A percentile compares a stretch with the other conserved stretches of the same genome.
These are phyloP conservation scores for Siderastrea radians DNA, from an alignment of 92 coral and sea anemone genomes.

Conservation along the genomic window DNA sequence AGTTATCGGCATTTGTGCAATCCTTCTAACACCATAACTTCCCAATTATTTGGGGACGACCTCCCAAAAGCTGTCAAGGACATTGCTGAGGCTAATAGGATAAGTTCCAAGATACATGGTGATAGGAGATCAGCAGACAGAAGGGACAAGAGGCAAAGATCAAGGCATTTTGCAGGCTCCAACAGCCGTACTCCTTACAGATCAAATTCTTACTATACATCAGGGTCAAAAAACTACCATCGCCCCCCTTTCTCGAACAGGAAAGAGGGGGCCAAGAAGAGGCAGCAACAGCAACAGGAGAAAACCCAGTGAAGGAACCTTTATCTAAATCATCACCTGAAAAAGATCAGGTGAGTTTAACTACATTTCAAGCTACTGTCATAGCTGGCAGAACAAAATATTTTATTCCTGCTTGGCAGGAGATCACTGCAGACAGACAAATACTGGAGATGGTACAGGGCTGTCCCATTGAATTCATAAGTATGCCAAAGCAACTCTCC, in stretches of 20 bases:
- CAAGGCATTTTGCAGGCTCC: constrained; percentile 6
- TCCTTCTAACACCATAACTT: constrained; percentile 6
- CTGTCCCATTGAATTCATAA: constrained; percentile 19
- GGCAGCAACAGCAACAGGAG: constrained; percentile 8
- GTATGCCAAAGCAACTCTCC: constrained; percentile 20
- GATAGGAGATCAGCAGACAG: constrained; percentile 2
- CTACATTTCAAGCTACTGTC: neutral
- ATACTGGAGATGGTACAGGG: constrained; percentile 24
- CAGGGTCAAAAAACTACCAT: neutral
- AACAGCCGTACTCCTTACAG: constrained; percentile 1
- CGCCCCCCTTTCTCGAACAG: neutral
- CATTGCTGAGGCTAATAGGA: constrained; percentile 9
- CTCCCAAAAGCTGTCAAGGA: constrained; percentile 4
- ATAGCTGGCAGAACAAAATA: neutral
- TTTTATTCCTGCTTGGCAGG: neutral
- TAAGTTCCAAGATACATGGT: neutral
- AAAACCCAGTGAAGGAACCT: neutral
- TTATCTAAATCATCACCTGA: neutral
- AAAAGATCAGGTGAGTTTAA: neutral
- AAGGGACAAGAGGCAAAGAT: constrained; percentile 1
- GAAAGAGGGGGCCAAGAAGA: neutral
- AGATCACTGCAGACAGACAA: constrained; percentile 2
- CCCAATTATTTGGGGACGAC: constrained; percentile 4
- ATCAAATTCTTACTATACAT: neutral
- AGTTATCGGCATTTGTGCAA: constrained; percentile 12